Evolutionary conservation across 2,797 vertebrate genomes (phyloP).

Genomic region (Eospalax fontanierii): DNA sequence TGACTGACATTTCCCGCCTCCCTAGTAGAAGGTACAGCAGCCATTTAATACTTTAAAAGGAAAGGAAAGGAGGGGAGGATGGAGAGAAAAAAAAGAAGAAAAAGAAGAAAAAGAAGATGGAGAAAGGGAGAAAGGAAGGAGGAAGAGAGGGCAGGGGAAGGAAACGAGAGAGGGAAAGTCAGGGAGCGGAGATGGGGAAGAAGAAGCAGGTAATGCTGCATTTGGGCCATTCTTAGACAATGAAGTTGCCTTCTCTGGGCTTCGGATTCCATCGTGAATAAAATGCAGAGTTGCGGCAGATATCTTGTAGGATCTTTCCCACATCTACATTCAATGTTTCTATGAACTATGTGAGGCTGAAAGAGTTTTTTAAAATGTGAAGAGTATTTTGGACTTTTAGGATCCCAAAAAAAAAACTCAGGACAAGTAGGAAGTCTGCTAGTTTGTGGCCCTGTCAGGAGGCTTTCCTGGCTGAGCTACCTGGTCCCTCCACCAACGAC

Average conservation of each 20-base stretch:
- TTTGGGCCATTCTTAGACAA: background rate
- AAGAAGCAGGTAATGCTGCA: background rate
- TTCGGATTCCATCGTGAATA: slow-evolving; percentile 12
- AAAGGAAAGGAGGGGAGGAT: too few species aligned
- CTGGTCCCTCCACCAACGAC: background rate
- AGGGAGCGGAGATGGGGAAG: background rate
- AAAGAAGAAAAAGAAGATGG: too few species aligned
- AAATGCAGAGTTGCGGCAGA: background rate
- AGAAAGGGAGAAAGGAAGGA: too few species aligned
- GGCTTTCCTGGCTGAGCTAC: background rate
- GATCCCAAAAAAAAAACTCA: background rate
- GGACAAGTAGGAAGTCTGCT: slow-evolving; percentile 9
- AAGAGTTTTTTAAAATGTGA: background rate
- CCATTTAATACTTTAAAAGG: background rate
- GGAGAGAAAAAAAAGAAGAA: too few species aligned
- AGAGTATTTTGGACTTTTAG: background rate
- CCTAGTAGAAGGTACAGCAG: background rate
- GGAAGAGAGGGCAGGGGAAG: too few species aligned
- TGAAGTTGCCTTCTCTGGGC: background rate
- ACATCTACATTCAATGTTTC: background rate
- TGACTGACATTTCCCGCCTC: background rate
- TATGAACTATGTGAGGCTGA: background rate
- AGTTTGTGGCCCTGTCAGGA: background rate
- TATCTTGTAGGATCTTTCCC: background rate
- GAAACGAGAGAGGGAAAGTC: background rate